Evolutionary conservation across 92 coral and sea anemone genomes (phyloP).

Genomic region (Parazoanthus swiftii): DNA sequence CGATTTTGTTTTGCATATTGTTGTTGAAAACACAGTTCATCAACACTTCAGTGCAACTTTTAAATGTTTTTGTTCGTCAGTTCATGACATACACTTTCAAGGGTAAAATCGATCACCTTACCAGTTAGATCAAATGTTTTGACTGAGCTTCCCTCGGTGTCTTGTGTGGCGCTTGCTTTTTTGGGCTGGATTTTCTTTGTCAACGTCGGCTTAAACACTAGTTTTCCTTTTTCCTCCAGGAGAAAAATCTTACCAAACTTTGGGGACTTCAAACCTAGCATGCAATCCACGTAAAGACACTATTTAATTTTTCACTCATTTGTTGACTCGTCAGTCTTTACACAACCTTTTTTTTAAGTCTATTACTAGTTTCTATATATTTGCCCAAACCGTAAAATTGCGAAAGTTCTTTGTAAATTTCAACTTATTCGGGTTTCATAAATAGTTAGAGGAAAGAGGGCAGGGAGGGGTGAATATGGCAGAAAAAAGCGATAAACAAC

Average conservation of each 20-base stretch:
- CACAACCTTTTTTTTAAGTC: neutral
- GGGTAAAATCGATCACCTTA: conserved; percentile 14
- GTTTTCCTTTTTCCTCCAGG: conserved; percentile 33
- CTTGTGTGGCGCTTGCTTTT: neutral
- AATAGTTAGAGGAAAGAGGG: no score
- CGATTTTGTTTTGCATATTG: no score
- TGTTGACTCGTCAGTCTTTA: neutral
- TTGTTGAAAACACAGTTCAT: no score
- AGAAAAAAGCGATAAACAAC: no score
- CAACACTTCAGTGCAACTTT: no score
- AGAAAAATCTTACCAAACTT: conserved; percentile 50
- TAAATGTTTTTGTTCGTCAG: no score
- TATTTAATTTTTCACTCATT: neutral
- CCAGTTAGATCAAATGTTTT: conserved; percentile 49
- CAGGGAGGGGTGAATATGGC: no score
- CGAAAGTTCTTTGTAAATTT: no score
- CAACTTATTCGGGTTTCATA: no score
- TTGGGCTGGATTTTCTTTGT: conserved; percentile 3
- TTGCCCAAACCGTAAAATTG: neutral
- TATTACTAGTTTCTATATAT: neutral
- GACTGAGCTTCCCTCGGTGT: neutral
- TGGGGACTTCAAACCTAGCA: conserved; percentile 40
- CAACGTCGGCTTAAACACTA: conserved; percentile 38
- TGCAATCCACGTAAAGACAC: neutral
- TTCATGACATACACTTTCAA: no score